Evolutionary conservation across 1,140 invertebrate genomes (phyloP).

Genomic region (Nasonia giraulti): DNA sequence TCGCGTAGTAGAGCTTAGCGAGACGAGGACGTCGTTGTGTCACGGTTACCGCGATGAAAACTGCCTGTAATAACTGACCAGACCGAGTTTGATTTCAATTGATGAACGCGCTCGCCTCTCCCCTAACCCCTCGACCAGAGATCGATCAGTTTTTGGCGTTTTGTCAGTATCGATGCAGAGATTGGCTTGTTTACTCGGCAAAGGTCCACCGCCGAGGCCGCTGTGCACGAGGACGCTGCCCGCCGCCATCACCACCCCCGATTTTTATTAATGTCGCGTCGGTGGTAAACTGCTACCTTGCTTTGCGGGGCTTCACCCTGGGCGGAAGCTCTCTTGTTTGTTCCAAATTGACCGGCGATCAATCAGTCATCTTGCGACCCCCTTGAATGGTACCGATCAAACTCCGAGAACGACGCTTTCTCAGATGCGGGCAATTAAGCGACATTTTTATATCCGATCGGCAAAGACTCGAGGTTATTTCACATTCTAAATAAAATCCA

Average conservation of each 20-base stretch:
- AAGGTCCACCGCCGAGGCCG: neutral
- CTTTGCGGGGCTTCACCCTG: slow-evolving; percentile 14
- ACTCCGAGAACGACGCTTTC: too few species aligned
- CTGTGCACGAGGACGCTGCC: neutral
- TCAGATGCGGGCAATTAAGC: too few species aligned
- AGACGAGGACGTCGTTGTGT: slow-evolving; percentile 58
- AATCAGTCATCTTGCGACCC: neutral
- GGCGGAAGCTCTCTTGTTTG: neutral
- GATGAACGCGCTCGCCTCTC: neutral
- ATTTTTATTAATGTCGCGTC: slow-evolving; percentile 47
- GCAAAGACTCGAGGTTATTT: too few species aligned
- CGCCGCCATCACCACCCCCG: neutral
- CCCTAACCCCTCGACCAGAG: slow-evolving; percentile 6
- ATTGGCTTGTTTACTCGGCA: slow-evolving; percentile 46
- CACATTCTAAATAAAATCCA: too few species aligned
- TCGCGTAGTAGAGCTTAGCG: neutral
- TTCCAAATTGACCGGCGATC: neutral
- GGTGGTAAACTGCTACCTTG: slow-evolving; percentile 31
- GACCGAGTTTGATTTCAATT: slow-evolving; percentile 47
- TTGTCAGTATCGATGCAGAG: slow-evolving; percentile 12
- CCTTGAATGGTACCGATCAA: too few species aligned
- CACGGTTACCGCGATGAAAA: slow-evolving; percentile 62
- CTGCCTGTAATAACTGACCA: slow-evolving; percentile 54
- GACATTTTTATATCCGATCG: too few species aligned
- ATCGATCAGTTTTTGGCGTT: slow-evolving; percentile 44